Conservation (phyloP, 1,140 invertebrate genomes). For the Heliconius nattereri region DNA sequence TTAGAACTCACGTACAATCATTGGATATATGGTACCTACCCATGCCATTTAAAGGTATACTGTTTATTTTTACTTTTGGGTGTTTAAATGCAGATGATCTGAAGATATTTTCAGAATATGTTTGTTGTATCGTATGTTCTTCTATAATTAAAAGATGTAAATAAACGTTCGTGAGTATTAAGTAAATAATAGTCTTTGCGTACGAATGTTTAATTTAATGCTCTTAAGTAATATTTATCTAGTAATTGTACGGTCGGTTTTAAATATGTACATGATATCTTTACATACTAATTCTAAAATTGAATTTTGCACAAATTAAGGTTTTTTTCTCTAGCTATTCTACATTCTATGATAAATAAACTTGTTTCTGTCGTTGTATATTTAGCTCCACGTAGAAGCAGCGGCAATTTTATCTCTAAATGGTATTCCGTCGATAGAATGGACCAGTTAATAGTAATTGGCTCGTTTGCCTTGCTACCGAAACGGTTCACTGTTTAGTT, state of each 20-base stretch:
- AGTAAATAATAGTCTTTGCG: too few relatives aligned
- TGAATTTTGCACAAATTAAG: not conserved
- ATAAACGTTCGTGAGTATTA: too few relatives aligned
- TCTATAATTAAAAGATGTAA: too few relatives aligned
- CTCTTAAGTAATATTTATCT: too few relatives aligned
- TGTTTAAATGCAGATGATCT: not conserved
- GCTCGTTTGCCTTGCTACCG: conserved; percentile 11
- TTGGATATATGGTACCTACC: conserved; percentile 21
- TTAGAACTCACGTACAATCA: conserved; percentile 33
- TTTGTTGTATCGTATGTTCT: too few relatives aligned
- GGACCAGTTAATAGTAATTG: conserved; percentile 1
- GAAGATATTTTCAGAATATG: too few relatives aligned
- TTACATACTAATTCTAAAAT: not conserved
- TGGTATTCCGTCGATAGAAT: conserved; percentile 3
- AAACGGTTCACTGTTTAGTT: conserved; percentile 29
- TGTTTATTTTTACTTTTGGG: conserved; percentile 31
- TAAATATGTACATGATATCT: not conserved
- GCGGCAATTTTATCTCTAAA: not conserved
- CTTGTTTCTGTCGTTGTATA: conserved; percentile 31
- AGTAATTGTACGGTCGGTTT: too few relatives aligned
- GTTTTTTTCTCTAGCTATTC: not conserved
- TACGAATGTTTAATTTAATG: too few relatives aligned
- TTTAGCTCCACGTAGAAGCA: conserved; percentile 20
- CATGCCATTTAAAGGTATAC: conserved; percentile 33
- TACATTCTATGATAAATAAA: conserved; percentile 8